These are phyloP conservation scores for Amyelois transitella DNA, from an alignment of 1,140 invertebrate species.

Conservation along the genomic window DNA sequence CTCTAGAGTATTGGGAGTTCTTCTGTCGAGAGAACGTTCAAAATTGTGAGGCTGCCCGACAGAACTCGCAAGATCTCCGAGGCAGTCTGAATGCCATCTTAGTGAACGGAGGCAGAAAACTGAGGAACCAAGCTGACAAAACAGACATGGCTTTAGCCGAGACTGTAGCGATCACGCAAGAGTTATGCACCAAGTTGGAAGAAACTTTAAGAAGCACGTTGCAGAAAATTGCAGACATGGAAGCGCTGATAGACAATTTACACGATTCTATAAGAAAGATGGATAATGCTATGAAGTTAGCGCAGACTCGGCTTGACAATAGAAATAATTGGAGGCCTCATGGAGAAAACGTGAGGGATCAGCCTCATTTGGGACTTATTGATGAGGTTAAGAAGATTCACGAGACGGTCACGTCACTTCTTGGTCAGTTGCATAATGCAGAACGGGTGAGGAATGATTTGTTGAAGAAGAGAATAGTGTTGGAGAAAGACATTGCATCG, in stretches of 20 bases:
- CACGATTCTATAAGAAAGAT: constrained; percentile 77
- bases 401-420: constrained; percentile 78
- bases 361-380: constrained; percentile 80
- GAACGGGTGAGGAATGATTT: constrained; percentile 77
- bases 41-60: constrained; percentile 77
- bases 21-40: constrained; percentile 80
- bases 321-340: constrained; percentile 77
- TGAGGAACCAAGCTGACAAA: constrained; percentile 82
- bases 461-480: constrained; percentile 74
- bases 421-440: constrained; percentile 65
- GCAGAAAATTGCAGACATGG: constrained; percentile 80
- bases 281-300: constrained; percentile 83
- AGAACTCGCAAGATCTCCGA: constrained; percentile 78
- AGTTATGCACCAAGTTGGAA: constrained; percentile 79
- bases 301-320: constrained; percentile 85
- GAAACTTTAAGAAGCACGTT: constrained; percentile 78
- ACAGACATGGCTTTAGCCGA: constrained; percentile 80
- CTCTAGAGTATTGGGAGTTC: constrained; percentile 80
- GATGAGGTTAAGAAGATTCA: constrained; percentile 82
- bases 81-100: constrained; percentile 78
- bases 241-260: constrained; percentile 78
- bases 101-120: constrained; percentile 79
- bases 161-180: constrained; percentile 80
- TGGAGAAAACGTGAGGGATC: constrained; percentile 83
- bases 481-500: constrained; percentile 83